Evolutionary conservation across 2,888 invertebrate species (phyloP).

Genomic region (Hedychridium roseum): DNA sequence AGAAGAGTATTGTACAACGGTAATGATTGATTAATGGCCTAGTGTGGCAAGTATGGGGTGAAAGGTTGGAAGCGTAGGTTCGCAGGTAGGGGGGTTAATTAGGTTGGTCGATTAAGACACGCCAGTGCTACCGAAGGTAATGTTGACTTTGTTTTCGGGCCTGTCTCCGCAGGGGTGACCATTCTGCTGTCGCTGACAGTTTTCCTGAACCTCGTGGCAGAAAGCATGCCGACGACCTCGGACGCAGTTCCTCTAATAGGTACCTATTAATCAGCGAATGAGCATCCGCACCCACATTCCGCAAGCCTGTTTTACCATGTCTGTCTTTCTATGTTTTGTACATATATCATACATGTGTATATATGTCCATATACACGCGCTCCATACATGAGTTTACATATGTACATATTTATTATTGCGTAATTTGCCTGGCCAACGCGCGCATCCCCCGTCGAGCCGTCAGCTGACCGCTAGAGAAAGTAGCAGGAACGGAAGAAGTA

Average conservation of each 20-base stretch:
- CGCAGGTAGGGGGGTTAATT: no score
- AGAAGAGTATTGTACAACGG: no score
- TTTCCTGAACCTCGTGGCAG: slow-evolving; percentile 96
- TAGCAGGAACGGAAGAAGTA: no score
- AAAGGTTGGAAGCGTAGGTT: no score
- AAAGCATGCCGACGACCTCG: slow-evolving; percentile 91
- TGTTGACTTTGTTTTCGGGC: slow-evolving; percentile 27
- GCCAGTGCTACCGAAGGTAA: slow-evolving; percentile 12
- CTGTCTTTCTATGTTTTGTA: slow-evolving; percentile 12
- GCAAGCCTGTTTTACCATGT: slow-evolving; percentile 40
- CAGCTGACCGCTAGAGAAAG: no score
- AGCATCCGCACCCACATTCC: slow-evolving; percentile 22
- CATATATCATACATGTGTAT: slow-evolving; percentile 30
- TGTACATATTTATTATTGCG: neutral
- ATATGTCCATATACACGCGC: slow-evolving; percentile 12
- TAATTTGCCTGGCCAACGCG: neutral
- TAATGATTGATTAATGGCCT: no score
- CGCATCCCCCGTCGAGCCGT: neutral
- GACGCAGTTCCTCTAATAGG: slow-evolving; percentile 86
- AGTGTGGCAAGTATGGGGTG: no score
- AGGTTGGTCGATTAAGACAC: no score
- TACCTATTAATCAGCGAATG: slow-evolving; percentile 53
- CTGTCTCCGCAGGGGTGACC: slow-evolving; percentile 85
- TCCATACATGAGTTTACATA: slow-evolving; percentile 1
- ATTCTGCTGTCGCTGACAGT: slow-evolving; percentile 97